These are phyloP conservation scores for Chaenodraco wilsoni DNA, from an alignment of 2,797 vertebrate genomes.

Conservation along the genomic window DNA sequence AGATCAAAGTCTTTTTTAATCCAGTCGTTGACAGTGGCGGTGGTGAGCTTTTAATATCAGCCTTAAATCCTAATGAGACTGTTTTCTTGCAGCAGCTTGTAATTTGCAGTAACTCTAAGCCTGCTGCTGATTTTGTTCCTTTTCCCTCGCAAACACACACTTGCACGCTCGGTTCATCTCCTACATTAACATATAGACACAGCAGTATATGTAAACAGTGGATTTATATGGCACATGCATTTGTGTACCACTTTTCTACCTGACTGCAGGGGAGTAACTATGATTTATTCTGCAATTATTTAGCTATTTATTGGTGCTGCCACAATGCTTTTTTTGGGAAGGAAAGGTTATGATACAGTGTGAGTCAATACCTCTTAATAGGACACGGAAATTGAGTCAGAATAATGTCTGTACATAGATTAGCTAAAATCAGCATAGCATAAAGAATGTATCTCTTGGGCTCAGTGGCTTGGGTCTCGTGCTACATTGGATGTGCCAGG, in stretches of 20 bases:
- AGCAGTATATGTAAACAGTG: background rate
- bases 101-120: constrained; percentile 54
- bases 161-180: constrained; percentile 6
- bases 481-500: constrained; percentile 40
- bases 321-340: background rate
- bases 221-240: background rate
- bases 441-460: constrained; percentile 38
- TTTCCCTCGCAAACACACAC: constrained; percentile 35
- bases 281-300: constrained; percentile 49
- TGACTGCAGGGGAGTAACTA: constrained; percentile 8
- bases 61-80: constrained; percentile 50
- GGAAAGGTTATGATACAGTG: background rate
- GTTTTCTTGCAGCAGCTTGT: constrained; percentile 47
- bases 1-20: constrained; percentile 64
- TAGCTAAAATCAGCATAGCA: constrained; percentile 27
- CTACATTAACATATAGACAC: constrained; percentile 4
- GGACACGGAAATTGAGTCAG: background rate
- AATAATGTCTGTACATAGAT: constrained; percentile 12
- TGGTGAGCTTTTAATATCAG: constrained; percentile 60
- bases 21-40: constrained; percentile 56
- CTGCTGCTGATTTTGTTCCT: constrained; percentile 43
- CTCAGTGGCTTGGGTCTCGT: constrained; percentile 30
- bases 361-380: constrained; percentile 22
- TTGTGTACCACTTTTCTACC: constrained; percentile 5
- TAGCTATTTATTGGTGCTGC: constrained; percentile 24